These are phyloP conservation scores for Erpobdella octoculata DNA, from an alignment of 2,888 invertebrate genomes.

Conservation along the genomic window DNA sequence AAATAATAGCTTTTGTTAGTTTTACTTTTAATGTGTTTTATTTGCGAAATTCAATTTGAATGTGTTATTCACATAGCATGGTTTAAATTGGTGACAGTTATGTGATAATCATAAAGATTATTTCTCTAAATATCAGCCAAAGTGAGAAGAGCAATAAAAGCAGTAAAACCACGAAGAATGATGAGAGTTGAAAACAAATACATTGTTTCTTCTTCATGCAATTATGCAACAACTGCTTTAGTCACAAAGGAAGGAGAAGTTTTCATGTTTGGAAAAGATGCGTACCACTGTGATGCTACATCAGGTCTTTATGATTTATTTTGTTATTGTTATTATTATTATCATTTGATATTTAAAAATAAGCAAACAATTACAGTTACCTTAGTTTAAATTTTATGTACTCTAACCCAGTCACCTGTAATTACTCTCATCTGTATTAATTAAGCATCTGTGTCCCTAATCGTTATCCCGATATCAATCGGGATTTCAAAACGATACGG, in stretches of 20 bases:
- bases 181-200: constrained; percentile 77
- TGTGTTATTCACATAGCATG: not conserved
- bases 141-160: constrained; percentile 71
- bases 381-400: too few species aligned
- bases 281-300: constrained; percentile 54
- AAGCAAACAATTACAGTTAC: too few species aligned
- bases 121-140: constrained; percentile 44
- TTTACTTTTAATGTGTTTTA: not conserved
- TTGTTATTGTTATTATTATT: not conserved
- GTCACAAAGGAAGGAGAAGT: constrained; percentile 82
- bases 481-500: too few species aligned
- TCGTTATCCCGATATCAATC: too few species aligned
- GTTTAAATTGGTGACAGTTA: not conserved
- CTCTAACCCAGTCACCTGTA: too few species aligned
- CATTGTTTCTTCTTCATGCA: constrained; percentile 77
- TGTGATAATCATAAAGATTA: not conserved
- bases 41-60: not conserved
- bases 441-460: too few species aligned
- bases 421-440: too few species aligned
- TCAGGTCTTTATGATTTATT: constrained; percentile 51
- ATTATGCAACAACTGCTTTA: constrained; percentile 86
- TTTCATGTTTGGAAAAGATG: constrained; percentile 87
- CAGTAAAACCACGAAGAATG: constrained; percentile 84
- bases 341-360: too few species aligned
- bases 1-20: constrained; percentile 55